Evolutionary conservation across 2,797 vertebrate species (phyloP).

Genomic region (Gouania willdenowi): DNA sequence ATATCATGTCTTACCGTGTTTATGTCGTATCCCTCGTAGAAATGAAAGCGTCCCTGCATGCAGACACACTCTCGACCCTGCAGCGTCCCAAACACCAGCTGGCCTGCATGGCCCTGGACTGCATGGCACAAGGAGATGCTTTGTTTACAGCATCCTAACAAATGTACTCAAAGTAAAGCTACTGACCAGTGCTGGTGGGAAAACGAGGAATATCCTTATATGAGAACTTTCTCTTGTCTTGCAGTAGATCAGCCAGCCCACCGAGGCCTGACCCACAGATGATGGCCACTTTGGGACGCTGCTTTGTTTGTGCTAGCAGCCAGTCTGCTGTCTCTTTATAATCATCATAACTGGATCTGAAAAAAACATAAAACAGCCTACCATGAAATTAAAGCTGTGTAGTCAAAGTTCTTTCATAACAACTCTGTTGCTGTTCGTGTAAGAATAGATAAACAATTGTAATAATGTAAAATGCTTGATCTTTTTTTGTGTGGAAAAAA

Average conservation of each 20-base stretch:
- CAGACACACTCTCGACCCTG: constrained; percentile 75
- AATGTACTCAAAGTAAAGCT: background rate
- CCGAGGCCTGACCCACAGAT: constrained; percentile 80
- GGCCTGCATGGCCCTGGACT: constrained; percentile 77
- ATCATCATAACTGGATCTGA: constrained; percentile 66
- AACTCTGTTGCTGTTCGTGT: no score
- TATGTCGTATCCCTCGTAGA: constrained; percentile 78
- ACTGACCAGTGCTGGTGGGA: constrained; percentile 72
- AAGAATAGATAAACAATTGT: no score
- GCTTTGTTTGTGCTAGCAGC: constrained; percentile 48
- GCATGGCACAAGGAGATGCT: constrained; percentile 20
- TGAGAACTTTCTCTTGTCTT: constrained; percentile 39
- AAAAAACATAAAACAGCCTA: background rate
- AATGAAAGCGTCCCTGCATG: constrained; percentile 86
- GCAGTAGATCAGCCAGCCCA: constrained; percentile 64
- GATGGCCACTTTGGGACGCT: constrained; percentile 71
- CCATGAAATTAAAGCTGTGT: no score
- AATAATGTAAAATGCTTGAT: no score
- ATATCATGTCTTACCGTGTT: constrained; percentile 61
- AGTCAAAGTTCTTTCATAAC: no score
- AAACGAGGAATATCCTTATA: constrained; percentile 73
- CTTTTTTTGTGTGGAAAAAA: no score
- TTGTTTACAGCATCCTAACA: background rate
- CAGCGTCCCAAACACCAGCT: constrained; percentile 81
- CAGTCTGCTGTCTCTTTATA: constrained; percentile 74